Conservation (phyloP, 2,113 vertebrate genomes). For the Chrysemys picta region DNA sequence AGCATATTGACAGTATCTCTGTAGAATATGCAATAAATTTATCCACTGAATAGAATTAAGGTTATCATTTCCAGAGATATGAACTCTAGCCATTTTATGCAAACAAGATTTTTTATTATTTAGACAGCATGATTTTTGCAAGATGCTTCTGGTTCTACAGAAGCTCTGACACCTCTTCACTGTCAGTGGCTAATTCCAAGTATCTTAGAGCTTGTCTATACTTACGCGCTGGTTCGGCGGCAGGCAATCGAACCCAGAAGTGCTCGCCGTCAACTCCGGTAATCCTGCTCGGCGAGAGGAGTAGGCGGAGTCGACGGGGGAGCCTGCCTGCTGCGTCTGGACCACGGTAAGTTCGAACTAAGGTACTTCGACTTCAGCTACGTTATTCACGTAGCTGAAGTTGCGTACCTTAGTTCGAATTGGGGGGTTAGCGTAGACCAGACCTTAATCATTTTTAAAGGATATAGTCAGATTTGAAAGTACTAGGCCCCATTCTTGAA, state of each 20-base stretch:
- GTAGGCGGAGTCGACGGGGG: too few relatives aligned
- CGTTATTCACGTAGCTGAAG: too few relatives aligned
- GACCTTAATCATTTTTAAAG: conserved; percentile 43
- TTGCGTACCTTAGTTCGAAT: too few relatives aligned
- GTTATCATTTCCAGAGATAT: neutral
- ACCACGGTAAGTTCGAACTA: too few relatives aligned
- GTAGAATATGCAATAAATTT: neutral
- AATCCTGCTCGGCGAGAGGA: too few relatives aligned
- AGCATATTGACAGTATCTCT: neutral
- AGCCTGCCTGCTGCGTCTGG: too few relatives aligned
- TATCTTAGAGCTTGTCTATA: neutral
- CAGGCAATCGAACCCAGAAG: too few relatives aligned
- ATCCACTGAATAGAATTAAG: neutral
- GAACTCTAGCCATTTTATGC: neutral
- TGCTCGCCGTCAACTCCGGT: too few relatives aligned
- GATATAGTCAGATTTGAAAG: conserved; percentile 37
- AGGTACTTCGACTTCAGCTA: too few relatives aligned
- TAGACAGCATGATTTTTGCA: neutral
- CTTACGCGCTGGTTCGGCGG: too few relatives aligned
- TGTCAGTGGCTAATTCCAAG: conserved; percentile 44
- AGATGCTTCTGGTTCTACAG: neutral
- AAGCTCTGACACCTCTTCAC: neutral
- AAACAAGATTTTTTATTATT: neutral
- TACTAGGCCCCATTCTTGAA: conserved; percentile 34
- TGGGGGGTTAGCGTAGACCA: too few relatives aligned